Conservation (phyloP, 2,888 invertebrate genomes). For the Troides aeacus region DNA sequence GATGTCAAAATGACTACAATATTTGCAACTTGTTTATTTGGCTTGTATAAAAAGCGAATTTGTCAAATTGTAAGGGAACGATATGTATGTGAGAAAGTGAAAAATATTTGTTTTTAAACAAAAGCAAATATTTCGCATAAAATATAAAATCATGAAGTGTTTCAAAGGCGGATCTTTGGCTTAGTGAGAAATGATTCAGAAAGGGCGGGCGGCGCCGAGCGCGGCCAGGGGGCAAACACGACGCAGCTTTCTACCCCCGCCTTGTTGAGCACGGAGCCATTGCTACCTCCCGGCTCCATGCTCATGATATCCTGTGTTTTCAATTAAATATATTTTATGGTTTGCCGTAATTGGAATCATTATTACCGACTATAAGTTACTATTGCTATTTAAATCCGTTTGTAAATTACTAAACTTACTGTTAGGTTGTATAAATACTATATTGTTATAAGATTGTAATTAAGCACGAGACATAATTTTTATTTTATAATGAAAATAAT, state of each 20-base stretch:
- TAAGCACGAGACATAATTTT: too few relatives aligned
- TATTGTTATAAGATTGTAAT: not conserved
- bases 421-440: not conserved
- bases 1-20: too few relatives aligned
- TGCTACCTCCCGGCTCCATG: constrained; percentile 53
- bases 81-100: not conserved
- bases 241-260: constrained; percentile 54
- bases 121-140: not conserved
- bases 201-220: constrained; percentile 51
- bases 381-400: constrained; percentile 8
- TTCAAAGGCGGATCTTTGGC: constrained; percentile 42
- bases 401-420: not conserved
- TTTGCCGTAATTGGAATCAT: constrained; percentile 4
- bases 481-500: too few relatives aligned
- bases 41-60: too few relatives aligned
- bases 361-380: constrained; percentile 15
- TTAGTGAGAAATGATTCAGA: constrained; percentile 50
- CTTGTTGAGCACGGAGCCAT: constrained; percentile 61
- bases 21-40: too few relatives aligned
- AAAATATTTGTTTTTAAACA: not conserved
- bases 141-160: constrained; percentile 39
- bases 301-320: constrained; percentile 45
- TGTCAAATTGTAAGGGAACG: too few relatives aligned
- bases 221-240: constrained; percentile 63
- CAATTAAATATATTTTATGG: constrained; percentile 26